These are phyloP conservation scores for Zaprionus ghesquierei DNA, from an alignment of 1,140 invertebrate genomes.

Conservation along the genomic window DNA sequence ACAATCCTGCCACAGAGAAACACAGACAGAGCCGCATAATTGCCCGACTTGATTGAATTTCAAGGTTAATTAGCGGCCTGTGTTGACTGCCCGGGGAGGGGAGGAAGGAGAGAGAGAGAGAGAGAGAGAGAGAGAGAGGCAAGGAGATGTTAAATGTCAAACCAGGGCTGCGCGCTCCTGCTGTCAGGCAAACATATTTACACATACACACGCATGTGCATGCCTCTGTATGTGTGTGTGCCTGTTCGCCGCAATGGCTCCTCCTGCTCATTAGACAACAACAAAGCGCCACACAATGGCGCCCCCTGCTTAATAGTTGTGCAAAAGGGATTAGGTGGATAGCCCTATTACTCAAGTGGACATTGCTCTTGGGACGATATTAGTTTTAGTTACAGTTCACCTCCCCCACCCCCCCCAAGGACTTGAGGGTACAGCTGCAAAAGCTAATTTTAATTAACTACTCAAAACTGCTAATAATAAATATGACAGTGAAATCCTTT, in stretches of 20 bases:
- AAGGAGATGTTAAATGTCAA: no score
- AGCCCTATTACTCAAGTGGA: neutral
- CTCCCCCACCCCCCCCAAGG: no score
- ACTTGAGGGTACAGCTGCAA: neutral
- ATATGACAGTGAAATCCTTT: neutral
- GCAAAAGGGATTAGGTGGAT: neutral
- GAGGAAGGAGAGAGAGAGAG: no score
- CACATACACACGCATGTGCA: neutral
- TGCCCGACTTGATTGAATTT: conserved; percentile 66
- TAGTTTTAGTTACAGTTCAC: neutral
- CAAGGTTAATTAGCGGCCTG: conserved; percentile 71
- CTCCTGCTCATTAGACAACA: neutral
- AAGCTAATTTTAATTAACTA: neutral
- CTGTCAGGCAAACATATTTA: neutral
- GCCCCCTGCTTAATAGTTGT: neutral
- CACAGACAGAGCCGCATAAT: conserved; percentile 46
- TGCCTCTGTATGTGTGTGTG: neutral
- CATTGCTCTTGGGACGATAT: neutral
- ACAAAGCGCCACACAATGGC: neutral
- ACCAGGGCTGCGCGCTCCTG: neutral
- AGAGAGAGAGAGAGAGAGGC: no score
- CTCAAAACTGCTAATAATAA: neutral
- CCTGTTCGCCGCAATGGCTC: neutral
- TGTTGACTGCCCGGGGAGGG: no score
- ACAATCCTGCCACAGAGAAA: conserved; percentile 8